phyloP scores from a whole-genome alignment of 2,888 invertebrate species.

The Mechanitis mazaeus region DNA sequence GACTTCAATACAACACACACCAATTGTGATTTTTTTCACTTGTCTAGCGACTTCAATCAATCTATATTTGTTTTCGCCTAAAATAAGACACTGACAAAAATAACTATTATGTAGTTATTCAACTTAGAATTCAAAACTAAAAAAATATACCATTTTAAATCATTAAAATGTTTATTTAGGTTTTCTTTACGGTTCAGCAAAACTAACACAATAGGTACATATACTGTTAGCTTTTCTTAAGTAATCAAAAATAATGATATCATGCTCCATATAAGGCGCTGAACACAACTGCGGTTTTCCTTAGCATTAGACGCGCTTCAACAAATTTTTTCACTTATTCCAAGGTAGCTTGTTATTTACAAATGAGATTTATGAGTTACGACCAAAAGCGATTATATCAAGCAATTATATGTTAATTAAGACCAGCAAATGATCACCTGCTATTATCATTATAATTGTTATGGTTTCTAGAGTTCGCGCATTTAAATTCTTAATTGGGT shows the following conservation, averaged over 20 bases:
- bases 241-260: constrained; percentile 6
- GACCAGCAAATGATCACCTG: constrained; percentile 13
- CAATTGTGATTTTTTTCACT: too few species aligned
- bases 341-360: constrained; percentile 39
- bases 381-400: constrained; percentile 46
- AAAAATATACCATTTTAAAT: too few species aligned
- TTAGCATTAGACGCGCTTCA: constrained; percentile 23
- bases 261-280: constrained; percentile 23
- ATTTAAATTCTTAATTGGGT: too few species aligned
- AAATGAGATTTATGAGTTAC: constrained; percentile 54
- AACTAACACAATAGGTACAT: too few species aligned
- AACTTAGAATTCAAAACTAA: too few species aligned
- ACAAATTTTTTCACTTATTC: constrained; percentile 27
- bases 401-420: constrained; percentile 65
- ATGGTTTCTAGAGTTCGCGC: not conserved
- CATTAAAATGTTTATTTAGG: too few species aligned
- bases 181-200: too few species aligned
- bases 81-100: too few species aligned
- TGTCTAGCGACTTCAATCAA: too few species aligned
- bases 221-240: too few species aligned
- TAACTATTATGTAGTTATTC: too few species aligned
- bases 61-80: too few species aligned
- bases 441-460: constrained; percentile 7
- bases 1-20: not conserved
- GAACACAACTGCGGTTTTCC: constrained; percentile 29